Conservation (phyloP, 2,113 vertebrate genomes). For the Lagenorhynchus albirostris region DNA sequence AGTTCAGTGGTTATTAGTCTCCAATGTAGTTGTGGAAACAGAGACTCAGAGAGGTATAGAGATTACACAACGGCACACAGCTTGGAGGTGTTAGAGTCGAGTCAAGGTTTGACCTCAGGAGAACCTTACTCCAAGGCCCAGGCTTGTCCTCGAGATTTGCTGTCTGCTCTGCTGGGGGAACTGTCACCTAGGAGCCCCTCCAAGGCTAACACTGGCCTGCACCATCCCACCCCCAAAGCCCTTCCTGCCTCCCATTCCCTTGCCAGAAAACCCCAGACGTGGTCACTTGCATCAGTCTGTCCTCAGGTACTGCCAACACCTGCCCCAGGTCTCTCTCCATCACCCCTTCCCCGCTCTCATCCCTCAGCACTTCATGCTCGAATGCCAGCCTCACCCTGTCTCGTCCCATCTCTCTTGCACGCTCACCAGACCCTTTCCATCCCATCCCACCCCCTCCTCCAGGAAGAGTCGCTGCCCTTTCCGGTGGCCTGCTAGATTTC, state of each 20-base stretch:
- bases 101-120: background rate
- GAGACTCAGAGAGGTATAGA: background rate
- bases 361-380: background rate
- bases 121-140: background rate
- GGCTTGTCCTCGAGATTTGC: background rate
- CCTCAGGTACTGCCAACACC: background rate
- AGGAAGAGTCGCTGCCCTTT: background rate
- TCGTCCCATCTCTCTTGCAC: accelerated
- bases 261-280: background rate
- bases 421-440: accelerated
- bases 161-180: background rate
- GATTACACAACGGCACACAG: background rate
- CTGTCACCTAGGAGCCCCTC: background rate
- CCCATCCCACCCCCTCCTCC: background rate
- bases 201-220: background rate
- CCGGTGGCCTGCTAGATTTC: background rate
- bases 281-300: background rate
- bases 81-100: background rate
- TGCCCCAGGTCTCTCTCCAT: background rate
- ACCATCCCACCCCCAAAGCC: background rate
- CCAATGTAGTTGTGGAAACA: accelerated
- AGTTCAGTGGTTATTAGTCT: background rate
- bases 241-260: background rate
- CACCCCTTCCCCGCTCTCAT: background rate
- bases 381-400: background rate